Evolutionary conservation across 35 echinoderm and acorn worm species (phyloP).

Genomic region (Apostichopus japonicus): DNA sequence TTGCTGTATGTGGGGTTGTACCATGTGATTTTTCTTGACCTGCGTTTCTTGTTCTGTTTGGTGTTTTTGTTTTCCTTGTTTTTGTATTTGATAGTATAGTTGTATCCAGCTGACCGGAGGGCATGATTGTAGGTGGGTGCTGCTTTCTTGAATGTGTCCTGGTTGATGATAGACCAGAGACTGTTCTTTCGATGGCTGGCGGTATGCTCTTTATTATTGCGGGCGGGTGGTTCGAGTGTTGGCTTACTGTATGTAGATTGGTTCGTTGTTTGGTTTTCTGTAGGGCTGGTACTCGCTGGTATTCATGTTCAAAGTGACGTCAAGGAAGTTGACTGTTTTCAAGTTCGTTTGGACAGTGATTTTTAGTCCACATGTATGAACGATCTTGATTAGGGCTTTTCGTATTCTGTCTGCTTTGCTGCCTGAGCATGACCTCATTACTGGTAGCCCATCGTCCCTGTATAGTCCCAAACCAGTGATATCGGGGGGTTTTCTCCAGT

Average conservation of each 20-base stretch:
- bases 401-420: neutral
- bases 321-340: slow-evolving; percentile 36
- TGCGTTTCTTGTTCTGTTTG: neutral
- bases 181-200: neutral
- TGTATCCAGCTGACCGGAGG: neutral
- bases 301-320: slow-evolving; percentile 25
- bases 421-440: neutral
- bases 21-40: slow-evolving; percentile 52
- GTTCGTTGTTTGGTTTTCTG: slow-evolving; percentile 52
- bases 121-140: slow-evolving; percentile 14
- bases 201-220: neutral
- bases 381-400: neutral
- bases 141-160: slow-evolving; percentile 23
- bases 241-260: slow-evolving; percentile 13
- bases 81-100: neutral
- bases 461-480: neutral
- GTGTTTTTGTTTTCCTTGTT: neutral
- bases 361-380: neutral
- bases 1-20: slow-evolving; percentile 62
- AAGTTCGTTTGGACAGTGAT: neutral
- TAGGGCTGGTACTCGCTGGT: slow-evolving; percentile 1
- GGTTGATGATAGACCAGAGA: neutral
- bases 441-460: neutral
- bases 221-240: neutral
- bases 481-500: neutral